phyloP scores from a whole-genome alignment of 2,888 invertebrate genomes.

The Coleophora flavipennella region DNA sequence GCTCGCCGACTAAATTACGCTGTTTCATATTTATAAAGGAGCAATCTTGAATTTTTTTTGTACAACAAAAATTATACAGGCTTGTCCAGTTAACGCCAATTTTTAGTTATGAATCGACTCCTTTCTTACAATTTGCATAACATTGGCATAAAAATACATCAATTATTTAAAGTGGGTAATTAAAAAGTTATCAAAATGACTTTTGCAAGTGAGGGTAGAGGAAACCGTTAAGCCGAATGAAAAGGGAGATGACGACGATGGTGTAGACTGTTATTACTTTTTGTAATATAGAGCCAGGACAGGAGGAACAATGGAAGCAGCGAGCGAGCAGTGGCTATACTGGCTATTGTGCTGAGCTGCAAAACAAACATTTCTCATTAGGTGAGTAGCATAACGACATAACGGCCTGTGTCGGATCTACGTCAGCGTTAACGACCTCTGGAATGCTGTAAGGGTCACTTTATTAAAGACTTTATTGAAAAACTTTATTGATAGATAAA shows the following conservation, averaged over 20 bases:
- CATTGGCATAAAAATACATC: not conserved
- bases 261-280: constrained; percentile 38
- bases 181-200: not conserved
- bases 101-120: constrained; percentile 1
- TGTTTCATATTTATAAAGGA: constrained; percentile 20
- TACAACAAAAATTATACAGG: constrained; percentile 2
- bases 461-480: no score
- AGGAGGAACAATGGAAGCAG: constrained; percentile 51
- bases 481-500: no score
- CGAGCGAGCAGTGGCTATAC: constrained; percentile 50
- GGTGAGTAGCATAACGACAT: constrained; percentile 59
- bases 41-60: constrained; percentile 5
- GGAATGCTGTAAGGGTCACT: no score
- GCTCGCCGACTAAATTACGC: constrained; percentile 30
- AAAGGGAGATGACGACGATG: constrained; percentile 14
- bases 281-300: constrained; percentile 28
- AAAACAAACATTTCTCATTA: constrained; percentile 71
- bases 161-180: no score
- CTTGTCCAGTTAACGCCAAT: not conserved
- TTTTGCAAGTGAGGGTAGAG: not conserved
- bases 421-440: constrained; percentile 57
- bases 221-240: not conserved
- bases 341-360: constrained; percentile 55
- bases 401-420: constrained; percentile 65
- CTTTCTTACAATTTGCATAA: constrained; percentile 1